Evolutionary conservation across 2,888 invertebrate genomes (phyloP), one percentile per base, ranked within the genome.

Genomic region (Thelaira solivaga): DNA sequence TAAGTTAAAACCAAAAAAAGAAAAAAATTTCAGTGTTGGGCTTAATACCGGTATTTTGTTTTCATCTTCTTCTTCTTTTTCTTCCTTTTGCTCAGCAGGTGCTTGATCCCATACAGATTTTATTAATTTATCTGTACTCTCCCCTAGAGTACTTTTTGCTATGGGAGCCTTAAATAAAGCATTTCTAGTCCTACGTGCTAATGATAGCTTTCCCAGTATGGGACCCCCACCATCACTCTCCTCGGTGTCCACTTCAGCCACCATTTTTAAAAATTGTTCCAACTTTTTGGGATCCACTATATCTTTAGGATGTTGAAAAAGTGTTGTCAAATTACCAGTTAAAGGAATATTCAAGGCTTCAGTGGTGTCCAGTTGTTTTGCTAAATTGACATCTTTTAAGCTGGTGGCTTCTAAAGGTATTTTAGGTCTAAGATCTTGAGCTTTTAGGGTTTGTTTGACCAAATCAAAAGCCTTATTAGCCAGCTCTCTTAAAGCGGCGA

Each of bases 131-230:
- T 81, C 69, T 41, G 64, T 57, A 13, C 73, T 68, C 4, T 59
- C 67, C 7, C 78, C 83, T 10, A 83, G 53, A n/a, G 82, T 72
- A 0, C 82, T 82, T 2, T 83, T 84, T n/a, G 82, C 73, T 6
- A 86, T 83, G 39, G 85, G 83, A 47, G 84, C 85, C 67, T 86
- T 85, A 13, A 87, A 85, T 10, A 89, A 82, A 0, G 93, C 93
- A 0, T 93, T 92, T 64, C 93, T 92, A 0, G 93, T 93, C n/a
- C 93, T 88, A 8, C 92, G 90, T 2, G 92, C 92, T 53, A 94
- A 89, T 0, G 93, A 93, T 0, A 93, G 90, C 65, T 93, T 91
- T 0, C 94, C 94, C 76, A 94, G 86, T 36, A 93, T 88, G n/a
- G 93, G 92, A 0, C 91, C 90, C 69, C 92, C 93, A 13, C 83